Base-by-base conservation (phyloP, 30 jellyfish, hydroid and myxozoan genomes). In the Cassiopea xamachana region DNA sequence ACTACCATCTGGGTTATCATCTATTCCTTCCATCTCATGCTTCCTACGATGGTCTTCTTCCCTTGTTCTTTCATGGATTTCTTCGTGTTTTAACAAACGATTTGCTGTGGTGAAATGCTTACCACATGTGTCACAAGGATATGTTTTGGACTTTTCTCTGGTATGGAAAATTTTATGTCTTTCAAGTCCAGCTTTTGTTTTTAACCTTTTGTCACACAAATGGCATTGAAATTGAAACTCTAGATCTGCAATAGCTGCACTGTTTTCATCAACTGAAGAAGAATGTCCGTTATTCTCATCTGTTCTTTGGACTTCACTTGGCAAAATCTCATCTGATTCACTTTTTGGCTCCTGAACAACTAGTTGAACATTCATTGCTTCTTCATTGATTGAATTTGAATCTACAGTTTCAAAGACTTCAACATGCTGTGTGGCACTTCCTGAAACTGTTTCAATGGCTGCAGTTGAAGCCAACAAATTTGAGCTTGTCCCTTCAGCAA, bases 31-130 rank as follows among this genome's bases (percentile, higher is more conserved):
- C 62, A 67, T 80, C 43, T 87, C 94, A 58, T 87, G 94, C 51
- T 87, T 87, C 27, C 69, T 77, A 46, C 85, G 47, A 86, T 87
- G 94, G n/a, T 87, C 94, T 55, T 87, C 94, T 87, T 87, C 94
- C 59, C 94, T 87, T 46, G 89, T 67, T 70, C 81, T 87, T 73
- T 87, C 94, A 59, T 87, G 94, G 7, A 46, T 60, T 64, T 87
- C 94, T 70, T 87, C 94, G n/a, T 87, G 94, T 48, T 77, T 76
- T 72, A 87, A 18, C 50, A 87, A 69, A 49, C 94, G 94, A 58
- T 87, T 87, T 80, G 49, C n/a, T 3, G 94, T 76, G 15, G 94
- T 87, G 68, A 87, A 87, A 15, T 44, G 69, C 81, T 86, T 87
- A 3, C 94, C 94, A 87, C 94, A 87, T 9, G 82, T 74, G 27